These are phyloP conservation scores for Pollenia angustigena DNA, from an alignment of 2,888 invertebrate species.

Conservation along the genomic window DNA sequence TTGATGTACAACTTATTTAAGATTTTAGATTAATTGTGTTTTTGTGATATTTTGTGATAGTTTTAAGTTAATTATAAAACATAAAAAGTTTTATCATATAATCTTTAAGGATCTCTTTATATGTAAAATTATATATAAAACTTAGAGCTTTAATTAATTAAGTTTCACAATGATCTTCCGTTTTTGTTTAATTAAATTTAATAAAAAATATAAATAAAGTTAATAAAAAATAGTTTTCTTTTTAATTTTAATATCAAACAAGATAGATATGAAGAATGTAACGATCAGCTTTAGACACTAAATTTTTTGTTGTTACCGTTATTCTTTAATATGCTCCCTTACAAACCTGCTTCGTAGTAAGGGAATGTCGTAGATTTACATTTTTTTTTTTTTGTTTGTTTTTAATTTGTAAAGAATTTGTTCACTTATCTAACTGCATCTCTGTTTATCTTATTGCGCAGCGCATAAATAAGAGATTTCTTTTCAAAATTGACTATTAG, in stretches of 20 bases:
- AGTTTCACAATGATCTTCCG: slow-evolving; percentile 64
- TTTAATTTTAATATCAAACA: not conserved
- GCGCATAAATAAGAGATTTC: too few relatives aligned
- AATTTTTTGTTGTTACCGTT: too few relatives aligned
- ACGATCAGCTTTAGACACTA: too few relatives aligned
- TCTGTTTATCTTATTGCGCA: too few relatives aligned
- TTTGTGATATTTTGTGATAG: slow-evolving; percentile 81
- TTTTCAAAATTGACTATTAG: too few relatives aligned
- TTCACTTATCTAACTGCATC: too few relatives aligned
- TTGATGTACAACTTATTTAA: slow-evolving; percentile 61
- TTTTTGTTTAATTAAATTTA: slow-evolving; percentile 29
- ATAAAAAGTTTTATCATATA: slow-evolving; percentile 40
- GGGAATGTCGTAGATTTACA: too few relatives aligned
- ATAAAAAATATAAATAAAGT: slow-evolving; percentile 8
- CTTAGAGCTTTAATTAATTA: slow-evolving; percentile 47
- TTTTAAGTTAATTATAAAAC: slow-evolving; percentile 76
- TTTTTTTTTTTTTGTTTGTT: too few relatives aligned
- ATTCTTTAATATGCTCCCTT: too few relatives aligned
- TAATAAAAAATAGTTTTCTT: not conserved
- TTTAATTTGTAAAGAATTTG: too few relatives aligned
- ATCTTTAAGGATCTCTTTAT: slow-evolving; percentile 77
- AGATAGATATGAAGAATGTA: too few relatives aligned
- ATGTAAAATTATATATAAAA: slow-evolving; percentile 31
- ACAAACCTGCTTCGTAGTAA: too few relatives aligned
- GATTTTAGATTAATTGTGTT: slow-evolving; percentile 64